These are phyloP conservation scores for Acanthoscelides obtectus DNA, from an alignment of 2,888 invertebrate genomes.

Conservation along the genomic window DNA sequence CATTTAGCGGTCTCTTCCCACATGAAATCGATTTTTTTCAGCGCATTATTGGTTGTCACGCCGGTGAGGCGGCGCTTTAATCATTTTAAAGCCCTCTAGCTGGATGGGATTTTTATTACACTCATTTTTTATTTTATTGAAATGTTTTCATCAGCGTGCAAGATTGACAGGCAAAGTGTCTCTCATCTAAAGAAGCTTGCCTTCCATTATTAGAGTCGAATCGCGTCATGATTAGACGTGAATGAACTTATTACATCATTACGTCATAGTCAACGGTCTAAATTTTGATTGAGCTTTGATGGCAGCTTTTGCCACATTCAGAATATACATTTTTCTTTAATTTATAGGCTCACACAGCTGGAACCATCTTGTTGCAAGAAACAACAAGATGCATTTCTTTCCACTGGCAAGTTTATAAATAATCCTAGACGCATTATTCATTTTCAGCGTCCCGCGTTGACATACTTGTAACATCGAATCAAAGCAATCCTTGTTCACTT, in stretches of 20 bases:
- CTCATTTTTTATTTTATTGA: not conserved
- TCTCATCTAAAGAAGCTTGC: too few species aligned
- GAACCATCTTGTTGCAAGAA: not conserved
- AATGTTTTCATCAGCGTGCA: not conserved
- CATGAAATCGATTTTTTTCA: conserved; percentile 9
- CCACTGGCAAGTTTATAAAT: not conserved
- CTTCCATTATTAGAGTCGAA: too few species aligned
- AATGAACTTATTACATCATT: too few species aligned
- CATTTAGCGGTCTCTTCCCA: conserved; percentile 5
- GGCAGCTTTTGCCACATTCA: too few species aligned
- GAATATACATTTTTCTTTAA: too few species aligned
- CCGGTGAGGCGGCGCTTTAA: not conserved
- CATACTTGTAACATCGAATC: not conserved
- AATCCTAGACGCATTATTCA: not conserved
- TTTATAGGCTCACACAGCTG: too few species aligned
- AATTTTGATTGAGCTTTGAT: too few species aligned
- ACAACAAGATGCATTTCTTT: not conserved
- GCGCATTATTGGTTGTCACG: conserved; percentile 7
- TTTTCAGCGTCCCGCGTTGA: not conserved
- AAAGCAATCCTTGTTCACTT: not conserved
- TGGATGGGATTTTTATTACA: not conserved
- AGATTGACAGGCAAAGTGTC: not conserved
- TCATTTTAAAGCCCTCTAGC: not conserved
- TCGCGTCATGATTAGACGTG: too few species aligned
- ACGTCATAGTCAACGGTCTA: too few species aligned